A percentile compares a stretch with the other conserved stretches of the same genome.
phyloP scores from a whole-genome alignment of 1,140 invertebrate species.

The Leguminivora glycinivorella region DNA sequence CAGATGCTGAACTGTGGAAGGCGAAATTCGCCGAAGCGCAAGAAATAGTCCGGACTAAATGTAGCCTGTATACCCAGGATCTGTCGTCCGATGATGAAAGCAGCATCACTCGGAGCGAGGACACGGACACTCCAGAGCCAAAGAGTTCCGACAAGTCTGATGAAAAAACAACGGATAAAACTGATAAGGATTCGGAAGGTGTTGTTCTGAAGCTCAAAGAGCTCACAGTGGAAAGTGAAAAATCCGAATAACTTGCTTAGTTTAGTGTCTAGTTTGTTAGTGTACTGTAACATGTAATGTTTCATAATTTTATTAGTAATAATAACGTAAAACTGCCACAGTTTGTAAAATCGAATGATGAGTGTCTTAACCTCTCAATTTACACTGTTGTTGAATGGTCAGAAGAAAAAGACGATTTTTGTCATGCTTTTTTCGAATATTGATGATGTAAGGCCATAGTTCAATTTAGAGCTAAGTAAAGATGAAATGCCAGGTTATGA shows the following conservation, averaged over 20 bases:
- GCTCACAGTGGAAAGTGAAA: slow-evolving; percentile 71
- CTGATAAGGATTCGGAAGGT: slow-evolving; percentile 58
- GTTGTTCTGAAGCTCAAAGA: slow-evolving; percentile 73
- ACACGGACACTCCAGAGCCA: slow-evolving; percentile 70
- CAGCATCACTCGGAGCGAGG: slow-evolving; percentile 71
- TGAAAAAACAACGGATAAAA: slow-evolving; percentile 42
- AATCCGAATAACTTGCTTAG: slow-evolving; percentile 50
- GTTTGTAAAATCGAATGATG: neutral
- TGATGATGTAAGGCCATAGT: neutral
- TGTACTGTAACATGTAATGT: slow-evolving; percentile 35
- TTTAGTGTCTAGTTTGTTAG: slow-evolving; percentile 34
- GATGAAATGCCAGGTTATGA: neutral
- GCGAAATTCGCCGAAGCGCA: slow-evolving; percentile 88
- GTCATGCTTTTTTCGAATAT: neutral
- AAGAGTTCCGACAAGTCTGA: slow-evolving; percentile 53
- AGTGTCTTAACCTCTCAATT: neutral
- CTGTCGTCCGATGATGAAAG: slow-evolving; percentile 65
- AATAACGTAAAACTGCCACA: neutral
- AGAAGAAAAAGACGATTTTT: neutral
- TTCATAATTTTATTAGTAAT: neutral
- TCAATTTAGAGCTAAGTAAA: neutral
- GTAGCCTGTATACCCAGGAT: slow-evolving; percentile 80
- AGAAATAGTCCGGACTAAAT: slow-evolving; percentile 83
- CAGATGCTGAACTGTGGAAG: slow-evolving; percentile 90
- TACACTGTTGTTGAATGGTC: neutral